Evolutionary conservation across 2,888 invertebrate species (phyloP).

Genomic region (Dryobotodes eremita): DNA sequence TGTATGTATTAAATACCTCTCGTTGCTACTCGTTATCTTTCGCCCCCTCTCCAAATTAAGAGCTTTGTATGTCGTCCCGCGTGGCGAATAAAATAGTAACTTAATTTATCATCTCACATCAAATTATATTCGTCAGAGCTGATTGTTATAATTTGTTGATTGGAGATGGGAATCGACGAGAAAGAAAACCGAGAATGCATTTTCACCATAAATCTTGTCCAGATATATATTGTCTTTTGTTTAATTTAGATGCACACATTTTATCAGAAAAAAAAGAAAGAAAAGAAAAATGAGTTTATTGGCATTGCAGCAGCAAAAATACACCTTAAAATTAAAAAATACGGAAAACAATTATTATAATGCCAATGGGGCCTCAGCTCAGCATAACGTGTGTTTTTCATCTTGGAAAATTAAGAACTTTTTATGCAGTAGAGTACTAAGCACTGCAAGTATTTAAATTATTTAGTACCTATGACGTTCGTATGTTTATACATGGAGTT

Average conservation of each 20-base stretch:
- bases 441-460: constrained; percentile 19
- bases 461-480: constrained; percentile 6
- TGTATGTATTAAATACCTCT: constrained; percentile 78
- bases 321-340: too few relatives aligned
- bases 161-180: constrained; percentile 23
- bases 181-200: background rate
- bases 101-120: constrained; percentile 67
- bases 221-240: constrained; percentile 6
- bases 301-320: too few relatives aligned
- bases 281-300: too few relatives aligned
- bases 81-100: constrained; percentile 69
- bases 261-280: too few relatives aligned
- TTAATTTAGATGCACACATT: background rate
- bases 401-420: background rate
- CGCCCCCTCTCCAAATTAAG: constrained; percentile 79
- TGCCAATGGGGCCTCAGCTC: too few relatives aligned
- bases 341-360: too few relatives aligned
- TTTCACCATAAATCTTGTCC: background rate
- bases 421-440: background rate
- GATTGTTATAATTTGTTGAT: constrained; percentile 48
- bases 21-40: constrained; percentile 81
- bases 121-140: constrained; percentile 46
- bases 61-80: constrained; percentile 73
- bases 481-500: constrained; percentile 46
- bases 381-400: background rate